These are phyloP conservation scores for Podilymbus podiceps DNA, from an alignment of 2,113 vertebrate genomes.

Conservation along the genomic window DNA sequence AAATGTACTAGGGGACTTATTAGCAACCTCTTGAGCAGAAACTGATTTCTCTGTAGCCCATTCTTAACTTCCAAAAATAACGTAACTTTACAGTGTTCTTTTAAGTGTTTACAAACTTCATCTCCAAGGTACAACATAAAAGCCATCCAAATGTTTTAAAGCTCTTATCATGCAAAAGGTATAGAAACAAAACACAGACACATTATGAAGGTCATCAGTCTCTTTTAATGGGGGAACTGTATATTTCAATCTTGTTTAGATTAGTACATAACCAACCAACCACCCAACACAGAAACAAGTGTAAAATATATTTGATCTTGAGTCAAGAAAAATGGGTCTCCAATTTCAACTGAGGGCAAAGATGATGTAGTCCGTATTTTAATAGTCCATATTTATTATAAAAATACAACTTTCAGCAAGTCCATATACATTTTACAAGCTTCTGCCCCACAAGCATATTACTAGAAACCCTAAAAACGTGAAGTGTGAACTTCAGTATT, in stretches of 20 bases:
- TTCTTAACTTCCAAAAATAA: neutral
- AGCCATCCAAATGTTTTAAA: slow-evolving; percentile 43
- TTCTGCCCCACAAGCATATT: slow-evolving; percentile 58
- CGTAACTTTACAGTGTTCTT: neutral
- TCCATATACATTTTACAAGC: slow-evolving; percentile 60
- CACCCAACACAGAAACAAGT: slow-evolving; percentile 70
- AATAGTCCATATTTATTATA: slow-evolving; percentile 70
- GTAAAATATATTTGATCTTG: slow-evolving; percentile 58
- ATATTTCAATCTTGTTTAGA: slow-evolving; percentile 68
- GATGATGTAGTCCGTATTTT: slow-evolving; percentile 67
- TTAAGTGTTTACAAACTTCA: neutral
- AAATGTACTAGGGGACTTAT: neutral
- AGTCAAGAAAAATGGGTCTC: slow-evolving; percentile 64
- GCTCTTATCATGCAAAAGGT: slow-evolving; percentile 70
- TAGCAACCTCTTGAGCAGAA: neutral
- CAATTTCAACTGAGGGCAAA: slow-evolving; percentile 72
- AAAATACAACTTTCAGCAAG: slow-evolving; percentile 72
- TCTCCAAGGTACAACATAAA: slow-evolving; percentile 43
- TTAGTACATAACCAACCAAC: slow-evolving; percentile 75
- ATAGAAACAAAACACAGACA: slow-evolving; percentile 82
- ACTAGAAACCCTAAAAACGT: slow-evolving; percentile 41
- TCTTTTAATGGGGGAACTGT: slow-evolving; percentile 78
- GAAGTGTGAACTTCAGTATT: slow-evolving; percentile 1
- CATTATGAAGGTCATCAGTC: slow-evolving; percentile 75
- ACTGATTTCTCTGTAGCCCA: neutral